phyloP scores from a whole-genome alignment of 2,888 invertebrate species.

The Prosapia bicincta region DNA sequence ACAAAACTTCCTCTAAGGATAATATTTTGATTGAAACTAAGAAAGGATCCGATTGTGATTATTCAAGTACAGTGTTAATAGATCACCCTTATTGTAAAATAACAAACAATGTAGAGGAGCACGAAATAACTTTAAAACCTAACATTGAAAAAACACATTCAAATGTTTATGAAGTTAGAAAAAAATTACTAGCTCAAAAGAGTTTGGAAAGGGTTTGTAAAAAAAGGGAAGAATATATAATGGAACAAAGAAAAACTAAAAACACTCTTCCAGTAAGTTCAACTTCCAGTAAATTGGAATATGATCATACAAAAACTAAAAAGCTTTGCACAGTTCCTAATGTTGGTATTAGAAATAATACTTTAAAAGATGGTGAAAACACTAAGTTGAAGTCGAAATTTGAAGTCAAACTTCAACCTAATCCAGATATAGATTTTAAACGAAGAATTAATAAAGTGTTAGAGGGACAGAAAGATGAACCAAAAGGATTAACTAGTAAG shows the following conservation, averaged over 20 bases:
- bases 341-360: not conserved
- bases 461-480: not conserved
- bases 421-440: not conserved
- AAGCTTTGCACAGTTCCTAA: not conserved
- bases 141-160: constrained; percentile 37
- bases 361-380: not conserved
- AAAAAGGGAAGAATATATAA: constrained; percentile 44
- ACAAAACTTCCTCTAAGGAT: too few species aligned
- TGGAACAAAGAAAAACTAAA: not conserved
- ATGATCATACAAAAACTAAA: not conserved
- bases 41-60: too few species aligned
- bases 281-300: too few species aligned
- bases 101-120: too few species aligned
- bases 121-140: not conserved
- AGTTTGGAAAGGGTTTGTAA: constrained; percentile 60
- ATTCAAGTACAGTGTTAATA: too few species aligned
- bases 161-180: constrained; percentile 63
- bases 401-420: not conserved
- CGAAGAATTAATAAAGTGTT: not conserved
- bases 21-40: too few species aligned
- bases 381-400: not conserved
- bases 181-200: constrained; percentile 62
- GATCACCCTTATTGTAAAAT: too few species aligned
- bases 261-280: too few species aligned
- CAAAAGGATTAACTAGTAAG: not conserved